These are phyloP conservation scores for Onthophagus sagittarius DNA, from an alignment of 2,888 invertebrate genomes.

Conservation along the genomic window DNA sequence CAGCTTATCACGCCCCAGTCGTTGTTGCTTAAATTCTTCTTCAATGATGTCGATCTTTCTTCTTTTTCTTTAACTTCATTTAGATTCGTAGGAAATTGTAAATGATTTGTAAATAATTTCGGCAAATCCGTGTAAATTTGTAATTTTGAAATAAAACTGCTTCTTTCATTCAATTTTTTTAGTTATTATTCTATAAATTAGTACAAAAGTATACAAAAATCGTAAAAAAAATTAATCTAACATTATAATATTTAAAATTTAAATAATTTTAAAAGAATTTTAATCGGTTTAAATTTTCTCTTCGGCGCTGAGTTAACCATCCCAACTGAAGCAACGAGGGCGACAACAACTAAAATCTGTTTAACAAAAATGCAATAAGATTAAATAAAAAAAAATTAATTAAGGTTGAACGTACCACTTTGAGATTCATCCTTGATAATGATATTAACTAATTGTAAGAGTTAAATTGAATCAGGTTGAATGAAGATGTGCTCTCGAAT, in stretches of 20 bases:
- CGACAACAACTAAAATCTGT: neutral
- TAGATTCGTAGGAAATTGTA: neutral
- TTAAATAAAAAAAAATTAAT: neutral
- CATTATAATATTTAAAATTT: neutral
- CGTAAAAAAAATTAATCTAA: neutral
- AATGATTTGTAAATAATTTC: neutral
- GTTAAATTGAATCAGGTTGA: neutral
- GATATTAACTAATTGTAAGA: neutral
- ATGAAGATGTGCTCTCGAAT: neutral
- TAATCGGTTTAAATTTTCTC: neutral
- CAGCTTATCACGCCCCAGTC: slow-evolving; percentile 22
- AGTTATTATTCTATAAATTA: neutral
- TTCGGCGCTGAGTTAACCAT: neutral
- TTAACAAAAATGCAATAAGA: neutral
- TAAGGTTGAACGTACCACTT: neutral
- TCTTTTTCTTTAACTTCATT: neutral
- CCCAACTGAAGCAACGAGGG: neutral
- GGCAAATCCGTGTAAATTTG: neutral
- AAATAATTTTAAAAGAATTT: neutral
- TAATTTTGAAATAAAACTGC: neutral
- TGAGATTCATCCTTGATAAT: neutral
- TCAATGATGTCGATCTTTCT: neutral
- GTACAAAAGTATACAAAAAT: neutral
- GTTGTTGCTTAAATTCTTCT: slow-evolving; percentile 4
- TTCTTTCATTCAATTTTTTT: neutral